Percentiles rank a stretch among this genome's conserved stretches.
Conservation (phyloP, 2,797 vertebrate species). For the Dendrocincla fuliginosa region DNA sequence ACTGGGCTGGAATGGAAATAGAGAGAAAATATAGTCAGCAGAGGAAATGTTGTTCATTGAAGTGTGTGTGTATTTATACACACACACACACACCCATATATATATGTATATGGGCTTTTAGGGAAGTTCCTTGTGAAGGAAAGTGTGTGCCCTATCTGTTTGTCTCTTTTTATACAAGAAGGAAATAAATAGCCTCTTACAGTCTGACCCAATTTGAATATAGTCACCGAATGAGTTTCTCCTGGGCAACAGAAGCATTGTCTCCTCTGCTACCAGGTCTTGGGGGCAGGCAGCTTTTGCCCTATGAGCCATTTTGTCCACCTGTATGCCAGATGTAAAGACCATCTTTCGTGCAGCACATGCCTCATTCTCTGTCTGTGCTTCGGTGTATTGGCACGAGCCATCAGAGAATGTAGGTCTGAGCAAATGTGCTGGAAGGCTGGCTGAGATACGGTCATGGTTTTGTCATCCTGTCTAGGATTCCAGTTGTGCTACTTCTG, state of each 20-base stretch:
- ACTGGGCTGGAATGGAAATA: background rate
- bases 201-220: background rate
- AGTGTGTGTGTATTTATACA: background rate
- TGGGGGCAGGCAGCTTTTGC: background rate
- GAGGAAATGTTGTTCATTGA: background rate
- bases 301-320: background rate
- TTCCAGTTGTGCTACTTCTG: background rate
- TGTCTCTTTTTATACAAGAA: background rate
- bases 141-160: background rate
- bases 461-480: background rate
- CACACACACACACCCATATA: too few relatives aligned
- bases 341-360: background rate
- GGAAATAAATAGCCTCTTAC: background rate
- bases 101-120: background rate
- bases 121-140: background rate
- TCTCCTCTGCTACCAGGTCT: background rate
- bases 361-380: background rate
- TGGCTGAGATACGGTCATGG: background rate
- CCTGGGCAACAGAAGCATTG: background rate
- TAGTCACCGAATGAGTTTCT: background rate
- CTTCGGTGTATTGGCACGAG: background rate
- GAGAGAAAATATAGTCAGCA: background rate
- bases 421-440: background rate
- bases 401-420: accelerated
- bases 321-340: background rate